Percentiles rank a stretch among this genome's conserved stretches.
Conservation (phyloP, 1,140 invertebrate genomes). For the Cherax quadricarinatus region DNA sequence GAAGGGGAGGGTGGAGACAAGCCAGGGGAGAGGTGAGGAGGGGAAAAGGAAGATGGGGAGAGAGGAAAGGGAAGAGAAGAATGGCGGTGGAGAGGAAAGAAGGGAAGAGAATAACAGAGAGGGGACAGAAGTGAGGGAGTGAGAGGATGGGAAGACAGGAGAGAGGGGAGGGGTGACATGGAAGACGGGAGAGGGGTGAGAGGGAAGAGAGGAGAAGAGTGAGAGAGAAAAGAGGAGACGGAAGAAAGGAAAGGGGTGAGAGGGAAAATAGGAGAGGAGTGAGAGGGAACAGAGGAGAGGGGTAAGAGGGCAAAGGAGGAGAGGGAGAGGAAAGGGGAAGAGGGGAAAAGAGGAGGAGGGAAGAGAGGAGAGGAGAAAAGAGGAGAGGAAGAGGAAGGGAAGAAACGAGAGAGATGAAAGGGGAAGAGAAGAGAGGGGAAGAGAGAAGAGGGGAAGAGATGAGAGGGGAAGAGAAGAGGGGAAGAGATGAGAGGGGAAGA, state of each 20-base stretch:
- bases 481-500: background rate
- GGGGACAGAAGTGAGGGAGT: background rate
- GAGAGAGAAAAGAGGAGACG: too few relatives aligned
- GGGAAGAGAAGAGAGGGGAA: background rate
- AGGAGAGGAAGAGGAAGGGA: background rate
- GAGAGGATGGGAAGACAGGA: background rate
- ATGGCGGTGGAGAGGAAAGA: background rate
- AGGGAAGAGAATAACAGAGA: background rate
- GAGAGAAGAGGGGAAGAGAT: background rate
- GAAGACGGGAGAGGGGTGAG: background rate
- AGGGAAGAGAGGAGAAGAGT: background rate
- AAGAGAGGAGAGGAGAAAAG: background rate
- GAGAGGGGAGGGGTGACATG: background rate
- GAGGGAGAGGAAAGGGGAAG: background rate
- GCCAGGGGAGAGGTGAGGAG: background rate
- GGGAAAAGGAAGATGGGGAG: background rate
- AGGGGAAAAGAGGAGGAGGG: background rate
- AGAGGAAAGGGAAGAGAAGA: background rate
- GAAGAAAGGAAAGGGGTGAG: background rate
- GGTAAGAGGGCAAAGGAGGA: too few relatives aligned
- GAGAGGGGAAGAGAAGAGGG: background rate
- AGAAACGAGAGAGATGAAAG: background rate
- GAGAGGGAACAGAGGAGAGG: background rate
- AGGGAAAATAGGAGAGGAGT: background rate
- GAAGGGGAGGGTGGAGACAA: background rate